These are phyloP conservation scores for Strigamia transsilvanica DNA, from an alignment of 2,888 invertebrate genomes.

Conservation along the genomic window DNA sequence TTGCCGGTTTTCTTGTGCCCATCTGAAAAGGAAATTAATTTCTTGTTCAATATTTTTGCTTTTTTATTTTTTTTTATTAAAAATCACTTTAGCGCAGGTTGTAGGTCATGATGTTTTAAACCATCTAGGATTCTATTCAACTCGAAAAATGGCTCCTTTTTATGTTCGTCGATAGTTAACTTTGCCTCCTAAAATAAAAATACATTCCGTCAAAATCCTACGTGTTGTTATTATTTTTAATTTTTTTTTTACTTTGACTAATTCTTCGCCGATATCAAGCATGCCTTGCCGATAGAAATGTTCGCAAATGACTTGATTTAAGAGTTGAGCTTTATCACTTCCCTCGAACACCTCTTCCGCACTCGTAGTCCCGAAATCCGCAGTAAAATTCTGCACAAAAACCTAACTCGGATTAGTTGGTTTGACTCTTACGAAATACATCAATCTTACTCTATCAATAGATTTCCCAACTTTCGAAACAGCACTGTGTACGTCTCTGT, in stretches of 20 bases:
- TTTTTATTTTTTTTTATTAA: too few relatives aligned
- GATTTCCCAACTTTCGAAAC: slow-evolving; percentile 95
- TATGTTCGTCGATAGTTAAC: slow-evolving; percentile 71
- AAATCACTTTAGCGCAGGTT: slow-evolving; percentile 76
- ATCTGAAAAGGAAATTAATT: slow-evolving; percentile 65
- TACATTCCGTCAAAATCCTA: background rate
- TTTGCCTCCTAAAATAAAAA: slow-evolving; percentile 72
- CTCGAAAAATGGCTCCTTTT: slow-evolving; percentile 81
- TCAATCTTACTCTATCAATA: slow-evolving; percentile 77
- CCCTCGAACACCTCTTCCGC: slow-evolving; percentile 82
- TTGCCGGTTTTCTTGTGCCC: slow-evolving; percentile 81
- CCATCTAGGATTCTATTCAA: slow-evolving; percentile 88
- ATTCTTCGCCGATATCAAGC: slow-evolving; percentile 87
- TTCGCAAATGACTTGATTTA: slow-evolving; percentile 92
- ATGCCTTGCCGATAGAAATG: slow-evolving; percentile 95
- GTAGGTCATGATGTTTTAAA: slow-evolving; percentile 80
- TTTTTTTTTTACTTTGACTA: slow-evolving; percentile 69
- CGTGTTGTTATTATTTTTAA: background rate
- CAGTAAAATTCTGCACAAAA: slow-evolving; percentile 77
- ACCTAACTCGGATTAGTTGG: background rate
- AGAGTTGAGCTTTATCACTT: slow-evolving; percentile 72
- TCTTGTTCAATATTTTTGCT: background rate
- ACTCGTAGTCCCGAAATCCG: slow-evolving; percentile 88
- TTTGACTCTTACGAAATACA: background rate
- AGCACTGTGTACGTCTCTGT: slow-evolving; percentile 78